Evolutionary conservation across 2,888 invertebrate species (phyloP).

Genomic region (Brachynemurus nebulosus): DNA sequence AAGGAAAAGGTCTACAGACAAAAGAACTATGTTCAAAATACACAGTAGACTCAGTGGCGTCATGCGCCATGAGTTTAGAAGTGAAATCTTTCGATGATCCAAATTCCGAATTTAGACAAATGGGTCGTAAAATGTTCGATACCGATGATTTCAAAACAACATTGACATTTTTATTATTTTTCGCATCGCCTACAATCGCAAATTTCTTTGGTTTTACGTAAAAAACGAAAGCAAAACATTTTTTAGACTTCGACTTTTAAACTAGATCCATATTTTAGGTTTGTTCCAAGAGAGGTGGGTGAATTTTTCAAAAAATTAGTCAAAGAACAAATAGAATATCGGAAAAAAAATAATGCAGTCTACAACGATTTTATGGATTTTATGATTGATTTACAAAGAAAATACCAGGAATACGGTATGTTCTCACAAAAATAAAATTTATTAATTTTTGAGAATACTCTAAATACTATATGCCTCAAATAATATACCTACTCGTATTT

Average conservation of each 20-base stretch:
- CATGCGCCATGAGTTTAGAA: constrained; percentile 28
- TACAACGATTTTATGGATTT: constrained; percentile 28
- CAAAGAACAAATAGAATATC: constrained; percentile 23
- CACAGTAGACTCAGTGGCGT: constrained; percentile 28
- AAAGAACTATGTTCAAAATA: constrained; percentile 27
- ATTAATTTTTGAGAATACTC: too few relatives aligned
- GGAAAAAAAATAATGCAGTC: constrained; percentile 24
- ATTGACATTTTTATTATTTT: too few relatives aligned
- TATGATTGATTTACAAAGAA: constrained; percentile 22
- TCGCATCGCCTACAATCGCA: too few relatives aligned
- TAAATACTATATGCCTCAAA: too few relatives aligned
- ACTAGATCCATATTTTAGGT: too few relatives aligned
- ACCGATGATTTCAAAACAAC: too few relatives aligned
- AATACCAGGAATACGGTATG: constrained; percentile 8
- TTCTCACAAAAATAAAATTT: too few relatives aligned
- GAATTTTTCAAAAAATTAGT: constrained; percentile 24
- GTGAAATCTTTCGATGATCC: constrained; percentile 25
- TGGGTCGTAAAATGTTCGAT: neutral
- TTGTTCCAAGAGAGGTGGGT: constrained; percentile 15
- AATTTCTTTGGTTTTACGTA: too few relatives aligned
- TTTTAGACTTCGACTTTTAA: too few relatives aligned
- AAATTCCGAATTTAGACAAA: constrained; percentile 18
- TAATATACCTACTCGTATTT: too few relatives aligned
- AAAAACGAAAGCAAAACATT: too few relatives aligned
- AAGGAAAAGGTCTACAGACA: constrained; percentile 27